Evolutionary conservation across 2,113 vertebrate genomes (phyloP).

Genomic region (Thunnus maccoyii): DNA sequence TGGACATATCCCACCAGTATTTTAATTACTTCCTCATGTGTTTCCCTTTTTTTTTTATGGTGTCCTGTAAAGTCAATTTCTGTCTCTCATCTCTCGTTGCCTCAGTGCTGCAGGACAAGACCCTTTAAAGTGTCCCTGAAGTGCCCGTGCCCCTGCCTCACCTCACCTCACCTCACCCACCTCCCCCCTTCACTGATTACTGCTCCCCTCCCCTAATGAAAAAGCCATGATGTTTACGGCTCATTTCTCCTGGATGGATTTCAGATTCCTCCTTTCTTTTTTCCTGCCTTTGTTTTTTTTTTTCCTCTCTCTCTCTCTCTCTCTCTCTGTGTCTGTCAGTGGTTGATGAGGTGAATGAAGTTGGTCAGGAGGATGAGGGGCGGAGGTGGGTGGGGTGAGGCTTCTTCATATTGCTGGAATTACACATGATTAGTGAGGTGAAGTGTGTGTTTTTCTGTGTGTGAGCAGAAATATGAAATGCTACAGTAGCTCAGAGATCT

Average conservation of each 20-base stretch:
- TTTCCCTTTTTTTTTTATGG: constrained; percentile 25
- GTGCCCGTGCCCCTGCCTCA: constrained; percentile 21
- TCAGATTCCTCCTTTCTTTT: constrained; percentile 62
- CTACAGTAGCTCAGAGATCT: constrained; percentile 47
- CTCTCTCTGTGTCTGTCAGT: constrained; percentile 31
- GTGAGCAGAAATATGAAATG: constrained; percentile 43
- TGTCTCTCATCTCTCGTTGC: constrained; percentile 17
- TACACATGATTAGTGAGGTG: constrained; percentile 66
- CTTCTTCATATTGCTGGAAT: constrained; percentile 29
- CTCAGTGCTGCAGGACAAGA: constrained; percentile 43
- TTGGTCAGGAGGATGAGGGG: constrained; percentile 32
- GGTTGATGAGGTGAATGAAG: constrained; percentile 69
- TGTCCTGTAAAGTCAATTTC: constrained; percentile 29
- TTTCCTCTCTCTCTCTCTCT: constrained; percentile 20
- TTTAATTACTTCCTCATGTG: constrained; percentile 49
- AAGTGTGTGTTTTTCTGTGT: constrained; percentile 26
- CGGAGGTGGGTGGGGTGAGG: constrained; percentile 10
- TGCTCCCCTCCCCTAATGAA: constrained; percentile 60
- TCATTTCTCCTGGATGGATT: constrained; percentile 79
- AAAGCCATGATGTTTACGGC: constrained; percentile 72
- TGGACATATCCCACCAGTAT: constrained; percentile 1
- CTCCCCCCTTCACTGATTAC: constrained; percentile 41
- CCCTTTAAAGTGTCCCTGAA: constrained; percentile 45
- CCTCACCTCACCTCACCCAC: not conserved
- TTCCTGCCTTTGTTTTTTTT: constrained; percentile 40